Conservation (phyloP, 2,113 vertebrate species). For the Nyctereutes procyonoides region DNA sequence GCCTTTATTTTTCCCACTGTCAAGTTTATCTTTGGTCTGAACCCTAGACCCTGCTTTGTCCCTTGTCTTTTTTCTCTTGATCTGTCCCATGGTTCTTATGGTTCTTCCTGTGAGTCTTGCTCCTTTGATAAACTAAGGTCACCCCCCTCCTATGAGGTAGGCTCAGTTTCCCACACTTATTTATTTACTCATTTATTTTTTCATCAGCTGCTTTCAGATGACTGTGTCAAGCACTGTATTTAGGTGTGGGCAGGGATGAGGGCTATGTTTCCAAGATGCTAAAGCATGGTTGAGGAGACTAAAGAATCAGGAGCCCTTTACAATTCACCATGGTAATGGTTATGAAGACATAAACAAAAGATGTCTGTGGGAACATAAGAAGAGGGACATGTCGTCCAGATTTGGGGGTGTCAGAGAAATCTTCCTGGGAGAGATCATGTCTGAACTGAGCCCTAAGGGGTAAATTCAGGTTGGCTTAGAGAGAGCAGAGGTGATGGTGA, state of each 20-base stretch:
- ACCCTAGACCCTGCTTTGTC: background rate
- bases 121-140: background rate
- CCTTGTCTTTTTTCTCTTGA: background rate
- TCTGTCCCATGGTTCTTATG: background rate
- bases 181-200: background rate
- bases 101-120: conserved; percentile 10
- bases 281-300: background rate
- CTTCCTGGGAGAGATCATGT: background rate
- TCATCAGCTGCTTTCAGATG: background rate
- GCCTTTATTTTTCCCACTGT: background rate
- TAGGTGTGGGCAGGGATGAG: background rate
- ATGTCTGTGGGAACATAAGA: background rate
- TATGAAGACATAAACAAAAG: background rate
- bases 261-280: background rate
- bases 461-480: background rate
- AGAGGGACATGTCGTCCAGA: background rate
- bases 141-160: background rate
- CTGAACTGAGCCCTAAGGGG: background rate
- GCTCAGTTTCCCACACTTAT: background rate
- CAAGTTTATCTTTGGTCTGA: conserved; percentile 36
- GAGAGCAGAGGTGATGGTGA: background rate
- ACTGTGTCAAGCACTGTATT: background rate
- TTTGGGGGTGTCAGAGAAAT: background rate
- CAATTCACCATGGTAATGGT: background rate
- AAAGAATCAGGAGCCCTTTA: background rate